Evolutionary conservation across 2,888 invertebrate species (phyloP), one percentile per base, ranked within the genome.

Genomic region (Actias luna): DNA sequence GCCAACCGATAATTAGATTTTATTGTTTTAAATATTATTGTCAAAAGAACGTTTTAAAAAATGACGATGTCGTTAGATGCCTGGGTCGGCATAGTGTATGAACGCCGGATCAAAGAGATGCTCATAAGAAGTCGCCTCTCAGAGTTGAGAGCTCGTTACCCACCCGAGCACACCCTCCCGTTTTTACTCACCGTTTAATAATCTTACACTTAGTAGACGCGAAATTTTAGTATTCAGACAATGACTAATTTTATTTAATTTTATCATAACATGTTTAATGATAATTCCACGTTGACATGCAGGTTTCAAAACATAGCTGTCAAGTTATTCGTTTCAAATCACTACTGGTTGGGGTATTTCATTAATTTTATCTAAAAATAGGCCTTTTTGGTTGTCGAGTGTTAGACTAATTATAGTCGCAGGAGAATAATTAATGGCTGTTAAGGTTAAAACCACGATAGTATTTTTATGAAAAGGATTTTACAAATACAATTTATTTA

Each of bases 41-140:
- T 50, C 46, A 16, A 2, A 12, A 22, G 14, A 39, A 66, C 63
- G 64, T 77, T 75, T 74, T 68, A 67, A 66, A 75, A 81, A 81
- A 81, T 76, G 78, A 75, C 78, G 75, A 79, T 80, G 83, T 88
- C 82, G 85, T 86, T 86, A 86, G 78, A 71, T 77, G 75, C 72
- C 76, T 79, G 78, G 80, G 77, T 74, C 33, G 33, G 3, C 5
- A 12, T 71, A 72, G 71, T 69, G 77, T 75, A 79, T 83, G 80
- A 83, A 82, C 80, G 80, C 73, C 75, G 80, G 88, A 87, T 89
- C 89, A 89, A 89, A 89, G 88, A 75, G 84, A 85, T 84, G 83
- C 82, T 86, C 82, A 79, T 72, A 78, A 79, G 79, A 82, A 84
- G 84, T 81, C 77, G 77, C 82, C 85, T 82, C 86, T 86, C 70